Conservation (phyloP, 2,888 invertebrate genomes). For the Aromia moschata region DNA sequence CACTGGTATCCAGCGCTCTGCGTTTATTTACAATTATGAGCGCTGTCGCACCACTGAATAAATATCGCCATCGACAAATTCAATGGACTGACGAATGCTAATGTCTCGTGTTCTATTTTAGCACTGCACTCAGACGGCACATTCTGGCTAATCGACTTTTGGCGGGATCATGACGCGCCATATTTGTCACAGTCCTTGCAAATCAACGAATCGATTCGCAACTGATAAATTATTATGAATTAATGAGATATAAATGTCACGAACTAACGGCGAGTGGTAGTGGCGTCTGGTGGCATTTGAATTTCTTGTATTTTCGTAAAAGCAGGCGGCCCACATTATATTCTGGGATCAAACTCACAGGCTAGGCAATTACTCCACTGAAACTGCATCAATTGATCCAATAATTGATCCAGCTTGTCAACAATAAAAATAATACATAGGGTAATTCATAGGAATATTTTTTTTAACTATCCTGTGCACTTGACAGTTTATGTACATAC, state of each 20-base stretch:
- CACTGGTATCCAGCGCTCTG: too few species aligned
- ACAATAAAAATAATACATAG: too few species aligned
- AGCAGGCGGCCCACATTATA: too few species aligned
- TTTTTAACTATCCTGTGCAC: too few species aligned
- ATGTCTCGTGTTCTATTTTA: conserved; percentile 9
- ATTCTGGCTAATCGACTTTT: conserved; percentile 10
- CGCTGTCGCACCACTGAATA: conserved; percentile 23
- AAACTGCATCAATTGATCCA: too few species aligned
- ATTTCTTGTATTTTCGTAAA: too few species aligned
- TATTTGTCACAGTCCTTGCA: conserved; percentile 20
- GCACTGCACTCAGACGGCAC: conserved; percentile 4
- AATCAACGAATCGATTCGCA: conserved; percentile 10
- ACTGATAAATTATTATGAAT: conserved; percentile 18
- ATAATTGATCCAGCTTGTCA: too few species aligned
- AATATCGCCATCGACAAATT: conserved; percentile 21
- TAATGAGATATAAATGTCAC: conserved; percentile 5
- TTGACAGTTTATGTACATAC: not conserved
- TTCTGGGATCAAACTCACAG: too few species aligned
- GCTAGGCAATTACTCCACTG: too few species aligned
- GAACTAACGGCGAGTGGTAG: not conserved
- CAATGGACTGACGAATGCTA: conserved; percentile 24
- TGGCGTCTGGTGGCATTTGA: too few species aligned
- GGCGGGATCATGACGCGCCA: conserved; percentile 2
- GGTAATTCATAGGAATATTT: too few species aligned
- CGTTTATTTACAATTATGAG: conserved; percentile 23